Percentiles rank a stretch among this genome's conserved stretches.
phyloP scores from a whole-genome alignment of 2,888 invertebrate genomes.

The Litoditis marina region DNA sequence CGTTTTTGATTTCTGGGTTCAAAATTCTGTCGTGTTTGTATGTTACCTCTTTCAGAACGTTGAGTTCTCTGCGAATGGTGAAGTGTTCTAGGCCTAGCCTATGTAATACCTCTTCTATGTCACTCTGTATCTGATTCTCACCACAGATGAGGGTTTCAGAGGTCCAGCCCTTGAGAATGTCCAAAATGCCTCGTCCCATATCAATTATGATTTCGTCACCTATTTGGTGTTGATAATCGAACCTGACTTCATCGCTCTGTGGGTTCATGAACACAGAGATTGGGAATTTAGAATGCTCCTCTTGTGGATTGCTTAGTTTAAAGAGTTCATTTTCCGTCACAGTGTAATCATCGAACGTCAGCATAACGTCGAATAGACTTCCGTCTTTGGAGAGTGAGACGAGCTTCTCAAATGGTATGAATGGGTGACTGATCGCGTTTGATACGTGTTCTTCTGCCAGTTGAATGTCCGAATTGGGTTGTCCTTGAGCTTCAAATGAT shows the following conservation, averaged over 20 bases:
- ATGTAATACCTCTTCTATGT: no score
- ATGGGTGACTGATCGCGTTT: neutral
- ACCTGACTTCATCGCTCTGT: no score
- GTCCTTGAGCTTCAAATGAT: neutral
- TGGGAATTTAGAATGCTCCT: slow-evolving; percentile 7
- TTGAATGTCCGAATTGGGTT: neutral
- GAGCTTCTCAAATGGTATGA: slow-evolving; percentile 1
- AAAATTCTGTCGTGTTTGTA: no score
- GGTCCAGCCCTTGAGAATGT: neutral
- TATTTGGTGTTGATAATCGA: no score
- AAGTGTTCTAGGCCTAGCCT: no score
- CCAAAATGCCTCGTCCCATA: neutral
- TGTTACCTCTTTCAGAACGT: no score
- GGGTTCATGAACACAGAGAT: neutral
- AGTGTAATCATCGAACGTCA: slow-evolving; percentile 17
- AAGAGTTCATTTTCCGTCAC: slow-evolving; percentile 3
- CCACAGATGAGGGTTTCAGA: no score
- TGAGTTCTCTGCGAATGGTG: no score
- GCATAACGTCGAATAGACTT: slow-evolving; percentile 14
- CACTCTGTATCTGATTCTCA: no score
- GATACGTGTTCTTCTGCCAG: neutral
- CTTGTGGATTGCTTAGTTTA: neutral
- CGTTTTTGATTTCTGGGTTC: no score
- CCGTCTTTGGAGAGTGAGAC: neutral
- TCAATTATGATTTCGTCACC: no score